These are phyloP conservation scores for Hedya salicella DNA, from an alignment of 2,888 invertebrate genomes.

Conservation along the genomic window DNA sequence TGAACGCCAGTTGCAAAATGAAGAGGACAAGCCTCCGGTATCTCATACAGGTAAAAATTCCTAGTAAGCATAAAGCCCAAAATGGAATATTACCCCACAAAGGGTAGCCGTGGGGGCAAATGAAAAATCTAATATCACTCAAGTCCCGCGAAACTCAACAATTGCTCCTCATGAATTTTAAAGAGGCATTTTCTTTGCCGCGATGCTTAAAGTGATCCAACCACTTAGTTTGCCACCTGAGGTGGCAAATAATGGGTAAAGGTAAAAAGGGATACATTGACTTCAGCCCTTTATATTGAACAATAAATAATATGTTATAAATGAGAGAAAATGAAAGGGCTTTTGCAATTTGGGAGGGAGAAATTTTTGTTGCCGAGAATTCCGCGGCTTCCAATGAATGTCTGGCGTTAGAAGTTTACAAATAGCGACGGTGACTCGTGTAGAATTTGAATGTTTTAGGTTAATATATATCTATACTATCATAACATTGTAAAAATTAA, in stretches of 20 bases:
- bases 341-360: conserved; percentile 6
- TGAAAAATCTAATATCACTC: conserved; percentile 74
- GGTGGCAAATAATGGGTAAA: conserved; percentile 50
- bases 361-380: neutral
- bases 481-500: too few relatives aligned
- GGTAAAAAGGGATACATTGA: conserved; percentile 47
- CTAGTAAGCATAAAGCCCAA: conserved; percentile 37
- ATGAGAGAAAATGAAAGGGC: conserved; percentile 25
- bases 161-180: conserved; percentile 79
- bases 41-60: conserved; percentile 26
- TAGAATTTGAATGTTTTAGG: too few relatives aligned
- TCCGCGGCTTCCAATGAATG: neutral
- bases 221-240: conserved; percentile 60
- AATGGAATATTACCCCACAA: conserved; percentile 45
- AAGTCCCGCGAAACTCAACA: conserved; percentile 64
- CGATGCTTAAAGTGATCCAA: conserved; percentile 57
- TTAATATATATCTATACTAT: too few relatives aligned
- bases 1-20: conserved; percentile 21
- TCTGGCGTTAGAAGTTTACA: neutral
- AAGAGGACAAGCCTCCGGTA: conserved; percentile 11
- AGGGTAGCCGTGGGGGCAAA: conserved; percentile 47
- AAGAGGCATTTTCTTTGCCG: conserved; percentile 73
- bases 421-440: too few relatives aligned
- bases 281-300: conserved; percentile 34
- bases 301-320: conserved; percentile 27